Conservation (phyloP, 2,888 invertebrate genomes). For the Drosophila nigritarsus region DNA sequence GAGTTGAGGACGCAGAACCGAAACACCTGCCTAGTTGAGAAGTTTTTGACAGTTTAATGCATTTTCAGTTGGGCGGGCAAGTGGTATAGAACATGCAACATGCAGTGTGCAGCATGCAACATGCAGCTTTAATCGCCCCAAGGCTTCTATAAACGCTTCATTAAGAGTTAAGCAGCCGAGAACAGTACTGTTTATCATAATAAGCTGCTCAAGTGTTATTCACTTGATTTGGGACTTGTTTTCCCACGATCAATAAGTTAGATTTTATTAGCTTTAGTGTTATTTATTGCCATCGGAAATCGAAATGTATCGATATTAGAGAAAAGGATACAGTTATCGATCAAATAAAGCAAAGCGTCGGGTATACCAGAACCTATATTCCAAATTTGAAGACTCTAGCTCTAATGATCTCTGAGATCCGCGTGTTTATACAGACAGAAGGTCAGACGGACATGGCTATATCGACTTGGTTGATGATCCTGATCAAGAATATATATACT, state of each 20-base stretch:
- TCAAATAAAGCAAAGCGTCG: too few relatives aligned
- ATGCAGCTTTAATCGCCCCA: neutral
- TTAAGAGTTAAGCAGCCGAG: conserved; percentile 19
- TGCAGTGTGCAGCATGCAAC: neutral
- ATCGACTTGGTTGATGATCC: too few relatives aligned
- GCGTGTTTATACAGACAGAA: too few relatives aligned
- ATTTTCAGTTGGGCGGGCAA: conserved; percentile 5
- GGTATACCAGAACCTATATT: too few relatives aligned
- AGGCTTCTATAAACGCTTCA: conserved; percentile 23
- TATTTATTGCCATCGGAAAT: too few relatives aligned
- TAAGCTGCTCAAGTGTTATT: conserved; percentile 14
- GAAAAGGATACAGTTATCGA: too few relatives aligned
- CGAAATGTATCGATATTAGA: too few relatives aligned
- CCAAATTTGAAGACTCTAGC: too few relatives aligned
- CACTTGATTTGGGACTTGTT: neutral
- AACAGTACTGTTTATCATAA: conserved; percentile 28
- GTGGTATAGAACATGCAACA: conserved; percentile 25
- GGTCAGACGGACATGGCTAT: too few relatives aligned
- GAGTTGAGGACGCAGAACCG: neutral
- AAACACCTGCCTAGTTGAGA: conserved; percentile 1
- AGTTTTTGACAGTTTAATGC: conserved; percentile 17
- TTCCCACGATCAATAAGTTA: neutral
- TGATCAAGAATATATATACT: too few relatives aligned
- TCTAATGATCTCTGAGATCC: too few relatives aligned
- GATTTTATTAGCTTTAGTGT: neutral